Evolutionary conservation across 2,113 vertebrate species (phyloP), one percentile per base, ranked within the genome.

Genomic region (Alectura lathami): DNA sequence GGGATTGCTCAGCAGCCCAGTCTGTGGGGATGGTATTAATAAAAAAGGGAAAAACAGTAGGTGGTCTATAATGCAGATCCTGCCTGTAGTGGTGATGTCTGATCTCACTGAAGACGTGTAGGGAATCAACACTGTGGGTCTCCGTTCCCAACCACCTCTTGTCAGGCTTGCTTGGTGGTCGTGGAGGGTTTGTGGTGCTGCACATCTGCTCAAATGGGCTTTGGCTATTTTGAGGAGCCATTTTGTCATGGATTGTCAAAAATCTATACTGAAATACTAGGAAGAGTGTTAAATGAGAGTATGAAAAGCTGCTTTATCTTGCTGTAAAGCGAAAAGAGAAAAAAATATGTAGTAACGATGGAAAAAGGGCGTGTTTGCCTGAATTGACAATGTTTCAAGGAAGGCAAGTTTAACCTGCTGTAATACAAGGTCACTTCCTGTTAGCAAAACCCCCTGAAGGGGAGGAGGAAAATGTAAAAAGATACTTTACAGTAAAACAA

Each of bases 401-500:
- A 81, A 91, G 77, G 89, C 91, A 17, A 86, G 80, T 95, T 96
- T 81, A 96, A 96, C 94, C 94, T 95, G 93, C 83, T 78, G 56
- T 67, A 90, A 93, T 13, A 91, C 85, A 69, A 89, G 94, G 95
- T 96, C 91, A 64, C 83, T 92, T 96, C 93, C 95, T 81, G 76
- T 96, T 95, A 96, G 89, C 80, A 83, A 95, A 96, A 95, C 92
- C 95, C 96, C 95, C 94, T 47, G 77, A 91, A 95, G 95, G 95
- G 88, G 7, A 59, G 70, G 78, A 84, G 75, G 81, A 30, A 88
- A 91, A 86, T 60, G 88, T 77, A 93, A 96, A 91, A 88, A 93
- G 93, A 96, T 95, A 88, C 75, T 89, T 89, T 91, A 80, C 93
- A 91, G 94, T 90, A 94, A 96, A 93, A 97, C 96, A 96, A 93